phyloP scores from a whole-genome alignment of 2,888 invertebrate genomes.

The Leucophora obtusa region DNA sequence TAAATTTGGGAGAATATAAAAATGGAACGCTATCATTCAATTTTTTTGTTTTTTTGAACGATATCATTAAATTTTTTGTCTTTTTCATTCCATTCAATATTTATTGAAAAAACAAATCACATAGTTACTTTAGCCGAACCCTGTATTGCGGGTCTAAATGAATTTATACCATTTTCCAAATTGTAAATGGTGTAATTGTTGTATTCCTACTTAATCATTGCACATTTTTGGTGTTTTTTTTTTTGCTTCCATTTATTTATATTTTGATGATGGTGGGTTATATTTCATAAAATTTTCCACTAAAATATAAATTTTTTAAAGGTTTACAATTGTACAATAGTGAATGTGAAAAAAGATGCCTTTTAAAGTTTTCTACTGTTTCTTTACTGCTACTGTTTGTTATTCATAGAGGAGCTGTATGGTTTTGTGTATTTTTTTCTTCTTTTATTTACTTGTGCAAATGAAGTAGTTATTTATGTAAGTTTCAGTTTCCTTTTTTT shows the following conservation, averaged over 20 bases:
- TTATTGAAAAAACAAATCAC: too few species aligned
- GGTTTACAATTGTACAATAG: not conserved
- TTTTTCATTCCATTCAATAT: too few species aligned
- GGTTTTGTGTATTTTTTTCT: not conserved
- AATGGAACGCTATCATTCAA: too few species aligned
- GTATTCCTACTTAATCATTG: not conserved
- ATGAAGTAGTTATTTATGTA: slow-evolving; percentile 5
- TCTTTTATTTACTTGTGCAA: not conserved
- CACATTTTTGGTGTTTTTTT: not conserved
- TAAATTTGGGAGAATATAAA: too few species aligned
- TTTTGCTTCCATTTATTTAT: not conserved
- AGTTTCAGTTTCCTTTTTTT: not conserved
- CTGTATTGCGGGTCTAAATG: too few species aligned
- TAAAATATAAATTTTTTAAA: slow-evolving; percentile 1
- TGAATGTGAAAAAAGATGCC: not conserved
- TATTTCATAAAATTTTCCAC: slow-evolving; percentile 1
- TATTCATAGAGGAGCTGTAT: not conserved
- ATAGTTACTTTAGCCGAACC: too few species aligned
- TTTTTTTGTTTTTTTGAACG: too few species aligned
- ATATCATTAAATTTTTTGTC: too few species aligned
- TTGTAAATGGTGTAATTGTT: not conserved
- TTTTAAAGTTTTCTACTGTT: not conserved
- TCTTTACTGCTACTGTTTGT: not conserved
- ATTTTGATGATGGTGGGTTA: slow-evolving; percentile 1
- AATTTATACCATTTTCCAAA: not conserved